Evolutionary conservation across 2,113 vertebrate genomes (phyloP).

Genomic region (Rhabdornis inornatus): DNA sequence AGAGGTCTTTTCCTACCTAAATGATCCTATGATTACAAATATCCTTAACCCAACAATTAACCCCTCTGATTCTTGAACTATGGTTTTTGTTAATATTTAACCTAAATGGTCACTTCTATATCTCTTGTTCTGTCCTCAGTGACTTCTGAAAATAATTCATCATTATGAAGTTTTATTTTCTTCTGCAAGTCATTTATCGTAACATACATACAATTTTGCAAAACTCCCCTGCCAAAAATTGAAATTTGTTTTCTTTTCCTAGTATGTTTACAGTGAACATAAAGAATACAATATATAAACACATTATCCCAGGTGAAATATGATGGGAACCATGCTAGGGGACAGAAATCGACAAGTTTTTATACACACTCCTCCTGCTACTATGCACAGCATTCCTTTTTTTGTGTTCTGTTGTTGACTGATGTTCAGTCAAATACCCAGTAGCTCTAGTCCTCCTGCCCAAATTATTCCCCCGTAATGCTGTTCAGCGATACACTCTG

Average conservation of each 20-base stretch:
- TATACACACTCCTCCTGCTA: not conserved
- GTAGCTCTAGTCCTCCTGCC: not conserved
- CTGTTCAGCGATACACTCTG: not conserved
- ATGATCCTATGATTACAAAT: not conserved
- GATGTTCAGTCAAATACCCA: not conserved
- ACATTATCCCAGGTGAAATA: not conserved
- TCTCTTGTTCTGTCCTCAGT: not conserved
- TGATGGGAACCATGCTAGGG: not conserved
- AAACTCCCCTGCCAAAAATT: not conserved
- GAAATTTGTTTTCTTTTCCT: not conserved
- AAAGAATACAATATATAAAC: not conserved
- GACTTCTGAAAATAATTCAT: constrained; percentile 25
- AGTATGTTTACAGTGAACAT: not conserved
- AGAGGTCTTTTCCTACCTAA: not conserved
- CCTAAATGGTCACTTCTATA: not conserved
- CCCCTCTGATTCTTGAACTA: not conserved
- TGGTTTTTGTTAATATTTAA: not conserved
- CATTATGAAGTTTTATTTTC: not conserved
- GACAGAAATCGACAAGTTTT: not conserved
- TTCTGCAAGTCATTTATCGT: not conserved
- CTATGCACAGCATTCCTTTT: not conserved
- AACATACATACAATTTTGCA: not conserved
- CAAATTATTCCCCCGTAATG: not conserved
- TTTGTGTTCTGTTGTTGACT: not conserved
- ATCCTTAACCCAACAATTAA: not conserved